These are phyloP conservation scores for Oenanthe melanoleuca DNA, from an alignment of 2,113 vertebrate genomes.

Conservation along the genomic window DNA sequence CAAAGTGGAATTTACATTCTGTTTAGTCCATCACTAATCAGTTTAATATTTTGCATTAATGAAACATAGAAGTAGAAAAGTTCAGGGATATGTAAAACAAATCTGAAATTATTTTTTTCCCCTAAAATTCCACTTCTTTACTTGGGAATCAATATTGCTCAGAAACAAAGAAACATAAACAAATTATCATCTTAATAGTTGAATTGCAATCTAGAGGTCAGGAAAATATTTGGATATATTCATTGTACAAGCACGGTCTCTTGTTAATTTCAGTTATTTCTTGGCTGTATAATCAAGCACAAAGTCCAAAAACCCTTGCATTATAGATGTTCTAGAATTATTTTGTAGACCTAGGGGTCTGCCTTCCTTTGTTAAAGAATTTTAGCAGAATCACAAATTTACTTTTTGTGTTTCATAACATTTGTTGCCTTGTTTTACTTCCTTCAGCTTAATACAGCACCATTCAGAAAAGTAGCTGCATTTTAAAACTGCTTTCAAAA, in stretches of 20 bases:
- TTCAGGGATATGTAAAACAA: background rate
- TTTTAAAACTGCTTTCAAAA: background rate
- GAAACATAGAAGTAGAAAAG: background rate
- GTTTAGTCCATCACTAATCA: background rate
- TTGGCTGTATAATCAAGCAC: background rate
- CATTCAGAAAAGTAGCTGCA: background rate
- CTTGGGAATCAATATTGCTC: rapidly evolving
- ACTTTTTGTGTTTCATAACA: background rate
- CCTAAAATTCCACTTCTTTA: background rate
- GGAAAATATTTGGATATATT: background rate
- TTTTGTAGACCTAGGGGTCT: background rate
- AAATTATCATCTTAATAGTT: background rate
- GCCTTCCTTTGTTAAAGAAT: background rate
- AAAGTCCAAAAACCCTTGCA: background rate
- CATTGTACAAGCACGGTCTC: rapidly evolving
- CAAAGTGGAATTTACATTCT: background rate
- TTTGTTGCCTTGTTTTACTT: background rate
- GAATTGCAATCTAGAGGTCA: background rate
- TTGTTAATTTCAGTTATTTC: background rate
- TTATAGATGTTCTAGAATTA: background rate
- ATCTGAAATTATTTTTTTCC: background rate
- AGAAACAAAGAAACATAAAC: background rate
- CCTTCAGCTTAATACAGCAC: background rate
- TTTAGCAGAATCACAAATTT: background rate
- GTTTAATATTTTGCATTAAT: background rate